These are phyloP conservation scores for Tetramorium bicarinatum DNA, from an alignment of 2,888 invertebrate genomes.

Conservation along the genomic window DNA sequence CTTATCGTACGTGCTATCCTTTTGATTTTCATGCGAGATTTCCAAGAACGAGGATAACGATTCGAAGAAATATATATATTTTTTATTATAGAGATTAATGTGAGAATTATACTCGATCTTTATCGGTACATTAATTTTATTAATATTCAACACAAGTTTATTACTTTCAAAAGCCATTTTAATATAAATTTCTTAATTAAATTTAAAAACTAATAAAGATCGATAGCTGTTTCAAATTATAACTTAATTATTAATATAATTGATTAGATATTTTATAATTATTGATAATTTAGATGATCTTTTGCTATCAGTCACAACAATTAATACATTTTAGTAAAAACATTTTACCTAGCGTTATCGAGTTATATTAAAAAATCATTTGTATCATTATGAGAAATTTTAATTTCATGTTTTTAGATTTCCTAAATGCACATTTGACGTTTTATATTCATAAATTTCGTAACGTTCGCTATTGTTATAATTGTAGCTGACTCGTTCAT, in stretches of 20 bases:
- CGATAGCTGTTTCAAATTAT: neutral
- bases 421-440: neutral
- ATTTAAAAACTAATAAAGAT: neutral
- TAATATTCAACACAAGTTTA: neutral
- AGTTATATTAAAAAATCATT: neutral
- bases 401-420: neutral
- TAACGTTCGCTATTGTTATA: conserved; percentile 38
- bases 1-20: conserved; percentile 32
- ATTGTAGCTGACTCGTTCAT: conserved; percentile 15
- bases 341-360: neutral
- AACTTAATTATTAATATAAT: conserved; percentile 1
- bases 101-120: neutral
- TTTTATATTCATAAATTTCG: conserved; percentile 22
- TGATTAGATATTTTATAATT: neutral
- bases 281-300: neutral
- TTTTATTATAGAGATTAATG: neutral
- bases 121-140: neutral
- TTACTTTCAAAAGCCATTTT: conserved; percentile 3
- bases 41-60: neutral
- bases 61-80: neutral
- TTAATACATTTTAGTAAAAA: conserved; percentile 13
- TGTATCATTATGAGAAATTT: neutral
- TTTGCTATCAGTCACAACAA: neutral
- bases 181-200: neutral
- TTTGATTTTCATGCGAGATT: neutral